These are phyloP conservation scores for Ctenosaura bakeri DNA, from an alignment of 2,797 vertebrate species.

Conservation along the genomic window DNA sequence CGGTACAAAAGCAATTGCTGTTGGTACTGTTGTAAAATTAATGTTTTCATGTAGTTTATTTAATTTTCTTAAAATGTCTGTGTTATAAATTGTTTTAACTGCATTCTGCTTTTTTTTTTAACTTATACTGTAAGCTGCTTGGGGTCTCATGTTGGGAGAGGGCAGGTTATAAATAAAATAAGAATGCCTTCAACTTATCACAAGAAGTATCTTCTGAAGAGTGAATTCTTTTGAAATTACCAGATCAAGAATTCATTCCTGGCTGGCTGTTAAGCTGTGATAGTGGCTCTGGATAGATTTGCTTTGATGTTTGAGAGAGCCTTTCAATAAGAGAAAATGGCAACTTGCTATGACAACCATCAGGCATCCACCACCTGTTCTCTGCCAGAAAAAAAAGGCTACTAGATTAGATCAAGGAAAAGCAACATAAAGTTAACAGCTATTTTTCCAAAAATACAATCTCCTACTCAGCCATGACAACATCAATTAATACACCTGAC, in stretches of 20 bases:
- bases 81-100: too few relatives aligned
- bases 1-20: too few relatives aligned
- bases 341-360: not conserved
- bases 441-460: not conserved
- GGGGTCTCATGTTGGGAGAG: too few relatives aligned
- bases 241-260: not conserved
- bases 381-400: not conserved
- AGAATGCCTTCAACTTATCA: not conserved
- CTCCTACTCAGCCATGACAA: not conserved
- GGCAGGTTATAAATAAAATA: too few relatives aligned
- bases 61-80: too few relatives aligned
- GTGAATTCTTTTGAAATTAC: not conserved
- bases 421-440: not conserved
- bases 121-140: too few relatives aligned
- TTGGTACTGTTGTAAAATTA: too few relatives aligned
- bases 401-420: not conserved
- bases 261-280: not conserved
- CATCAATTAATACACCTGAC: not conserved
- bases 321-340: not conserved
- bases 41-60: too few relatives aligned
- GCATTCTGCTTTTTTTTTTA: too few relatives aligned
- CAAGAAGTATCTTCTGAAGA: not conserved
- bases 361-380: not conserved
- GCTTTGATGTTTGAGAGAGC: not conserved
- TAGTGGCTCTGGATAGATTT: not conserved